Conservation (phyloP, 2,113 vertebrate species). For the Rafetus swinhoei region DNA sequence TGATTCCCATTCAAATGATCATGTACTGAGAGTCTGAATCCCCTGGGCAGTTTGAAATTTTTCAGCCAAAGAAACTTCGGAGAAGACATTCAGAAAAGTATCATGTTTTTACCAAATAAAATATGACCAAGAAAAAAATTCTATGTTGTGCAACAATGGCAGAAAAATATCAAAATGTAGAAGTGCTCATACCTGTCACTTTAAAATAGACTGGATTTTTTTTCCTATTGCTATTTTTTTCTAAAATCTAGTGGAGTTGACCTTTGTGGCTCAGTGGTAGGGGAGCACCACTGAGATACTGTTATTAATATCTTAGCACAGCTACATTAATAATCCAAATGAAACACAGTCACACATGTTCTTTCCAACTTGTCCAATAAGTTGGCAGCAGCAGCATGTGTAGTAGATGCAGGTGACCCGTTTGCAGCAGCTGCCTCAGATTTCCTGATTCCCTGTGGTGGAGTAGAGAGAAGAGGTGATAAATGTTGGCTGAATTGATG, state of each 20-base stretch:
- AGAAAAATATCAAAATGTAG: not conserved
- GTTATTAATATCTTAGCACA: constrained; percentile 74
- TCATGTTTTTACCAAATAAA: not conserved
- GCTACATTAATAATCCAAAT: constrained; percentile 74
- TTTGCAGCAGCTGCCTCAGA: constrained; percentile 25
- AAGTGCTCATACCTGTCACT: not conserved
- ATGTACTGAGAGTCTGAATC: not conserved
- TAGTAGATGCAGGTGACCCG: constrained; percentile 57
- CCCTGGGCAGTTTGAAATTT: not conserved
- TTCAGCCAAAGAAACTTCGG: not conserved
- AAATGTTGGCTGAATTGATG: constrained; percentile 20
- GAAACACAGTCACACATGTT: constrained; percentile 66
- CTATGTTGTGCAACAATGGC: not conserved
- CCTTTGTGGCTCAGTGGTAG: constrained; percentile 73
- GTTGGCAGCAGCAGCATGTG: constrained; percentile 24
- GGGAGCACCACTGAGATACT: constrained; percentile 62
- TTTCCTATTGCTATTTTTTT: constrained; percentile 10
- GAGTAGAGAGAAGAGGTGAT: constrained; percentile 1
- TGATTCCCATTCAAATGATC: not conserved
- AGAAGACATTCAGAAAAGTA: not conserved
- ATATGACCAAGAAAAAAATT: not conserved
- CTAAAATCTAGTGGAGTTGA: constrained; percentile 59
- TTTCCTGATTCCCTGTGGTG: constrained; percentile 17
- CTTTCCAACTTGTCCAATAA: constrained; percentile 39
- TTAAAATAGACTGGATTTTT: constrained; percentile 26